Conservation (phyloP, 2,888 invertebrate species). For the Machimus atricapillus region DNA sequence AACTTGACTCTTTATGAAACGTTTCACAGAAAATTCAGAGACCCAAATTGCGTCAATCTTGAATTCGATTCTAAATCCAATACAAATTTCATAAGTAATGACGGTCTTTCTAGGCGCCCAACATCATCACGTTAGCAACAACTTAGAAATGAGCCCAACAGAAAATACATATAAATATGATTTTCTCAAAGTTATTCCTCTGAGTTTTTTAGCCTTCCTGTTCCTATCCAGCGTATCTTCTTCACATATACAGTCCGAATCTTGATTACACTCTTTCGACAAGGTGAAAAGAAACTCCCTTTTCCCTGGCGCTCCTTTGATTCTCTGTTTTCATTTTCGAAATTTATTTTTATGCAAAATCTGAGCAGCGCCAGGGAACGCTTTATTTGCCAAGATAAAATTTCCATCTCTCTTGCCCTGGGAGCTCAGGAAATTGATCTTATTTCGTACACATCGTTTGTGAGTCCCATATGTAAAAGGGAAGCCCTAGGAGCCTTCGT, state of each 20-base stretch:
- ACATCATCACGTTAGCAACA: background rate
- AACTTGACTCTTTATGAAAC: too few relatives aligned
- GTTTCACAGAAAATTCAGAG: too few relatives aligned
- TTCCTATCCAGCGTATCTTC: background rate
- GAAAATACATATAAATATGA: background rate
- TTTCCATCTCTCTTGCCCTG: constrained; percentile 28
- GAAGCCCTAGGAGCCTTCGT: background rate
- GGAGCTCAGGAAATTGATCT: constrained; percentile 34
- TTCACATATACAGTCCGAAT: background rate
- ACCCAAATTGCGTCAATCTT: too few relatives aligned
- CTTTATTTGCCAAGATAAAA: constrained; percentile 19
- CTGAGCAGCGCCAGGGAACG: constrained; percentile 11
- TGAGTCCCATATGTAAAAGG: background rate
- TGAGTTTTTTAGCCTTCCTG: background rate
- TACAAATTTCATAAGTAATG: background rate
- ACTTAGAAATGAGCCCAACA: background rate
- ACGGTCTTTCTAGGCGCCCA: background rate
- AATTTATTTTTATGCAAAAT: constrained; percentile 33
- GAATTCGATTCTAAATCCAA: background rate
- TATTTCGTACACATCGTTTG: constrained; percentile 34
- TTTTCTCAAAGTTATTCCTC: background rate
- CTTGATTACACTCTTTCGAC: background rate
- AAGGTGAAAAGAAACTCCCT: background rate
- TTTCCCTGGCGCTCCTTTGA: background rate
- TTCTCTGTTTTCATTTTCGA: constrained; percentile 5